phyloP scores from a whole-genome alignment of 2,797 vertebrate species.

The Borostomias antarcticus region DNA sequence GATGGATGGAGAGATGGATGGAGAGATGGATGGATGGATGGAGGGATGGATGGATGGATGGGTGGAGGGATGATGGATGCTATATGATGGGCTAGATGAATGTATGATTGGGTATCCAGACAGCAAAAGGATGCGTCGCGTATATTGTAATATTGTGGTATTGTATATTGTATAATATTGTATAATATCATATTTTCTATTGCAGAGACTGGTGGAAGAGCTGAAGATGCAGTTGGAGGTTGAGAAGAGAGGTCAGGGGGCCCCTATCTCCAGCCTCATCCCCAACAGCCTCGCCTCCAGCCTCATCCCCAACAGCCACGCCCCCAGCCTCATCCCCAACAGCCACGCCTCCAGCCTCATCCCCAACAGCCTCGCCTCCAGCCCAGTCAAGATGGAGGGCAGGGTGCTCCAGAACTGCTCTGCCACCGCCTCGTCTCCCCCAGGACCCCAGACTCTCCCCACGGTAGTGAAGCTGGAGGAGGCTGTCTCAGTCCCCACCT shows the following conservation, averaged over 20 bases:
- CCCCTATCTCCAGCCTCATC: neutral
- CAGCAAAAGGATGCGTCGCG: too few relatives aligned
- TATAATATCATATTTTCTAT: neutral
- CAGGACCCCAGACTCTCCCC: slow-evolving; percentile 47
- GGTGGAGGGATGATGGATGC: neutral
- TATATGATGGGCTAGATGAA: neutral
- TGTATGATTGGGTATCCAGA: too few relatives aligned
- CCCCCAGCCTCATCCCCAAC: slow-evolving; percentile 26
- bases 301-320: slow-evolving; percentile 27
- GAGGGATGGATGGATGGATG: too few relatives aligned
- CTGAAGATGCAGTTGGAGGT: slow-evolving; percentile 96
- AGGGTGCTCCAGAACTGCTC: slow-evolving; percentile 57
- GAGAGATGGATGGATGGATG: too few relatives aligned
- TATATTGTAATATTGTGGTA: too few relatives aligned
- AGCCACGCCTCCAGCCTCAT: slow-evolving; percentile 17
- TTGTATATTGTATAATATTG: too few relatives aligned
- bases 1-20: too few relatives aligned
- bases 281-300: slow-evolving; percentile 27
- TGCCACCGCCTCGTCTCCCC: slow-evolving; percentile 40
- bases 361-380: slow-evolving; percentile 42
- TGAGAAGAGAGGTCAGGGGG: slow-evolving; percentile 82
- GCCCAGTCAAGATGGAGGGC: slow-evolving; percentile 58
- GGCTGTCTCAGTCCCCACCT: slow-evolving; percentile 51
- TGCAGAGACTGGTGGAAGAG: slow-evolving; percentile 88
- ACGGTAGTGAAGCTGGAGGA: slow-evolving; percentile 84